Conservation (phyloP, 2,113 vertebrate species). For the Arenaria interpres region DNA sequence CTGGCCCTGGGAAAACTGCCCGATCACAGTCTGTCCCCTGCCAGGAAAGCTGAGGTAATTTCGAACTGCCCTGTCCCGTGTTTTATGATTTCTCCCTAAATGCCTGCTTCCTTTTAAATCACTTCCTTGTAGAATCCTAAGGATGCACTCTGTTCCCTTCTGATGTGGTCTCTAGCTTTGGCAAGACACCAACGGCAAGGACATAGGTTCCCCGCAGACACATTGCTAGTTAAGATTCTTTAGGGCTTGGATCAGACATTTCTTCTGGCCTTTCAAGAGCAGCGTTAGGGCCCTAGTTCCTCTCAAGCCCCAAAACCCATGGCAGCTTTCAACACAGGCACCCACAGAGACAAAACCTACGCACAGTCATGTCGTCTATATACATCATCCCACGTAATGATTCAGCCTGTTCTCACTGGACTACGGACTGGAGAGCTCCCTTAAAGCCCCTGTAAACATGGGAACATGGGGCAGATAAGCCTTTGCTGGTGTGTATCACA, state of each 20-base stretch:
- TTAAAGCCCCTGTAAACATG: background rate
- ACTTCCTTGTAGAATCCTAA: background rate
- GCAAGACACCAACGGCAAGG: background rate
- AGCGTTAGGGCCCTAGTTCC: background rate
- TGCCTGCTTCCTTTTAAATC: background rate
- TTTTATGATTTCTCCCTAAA: background rate
- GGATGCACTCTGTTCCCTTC: background rate
- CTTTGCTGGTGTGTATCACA: fast-evolving
- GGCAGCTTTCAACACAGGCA: background rate
- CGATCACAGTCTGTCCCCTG: no score
- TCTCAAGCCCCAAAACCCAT: background rate
- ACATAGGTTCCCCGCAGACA: fast-evolving
- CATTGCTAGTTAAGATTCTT: background rate
- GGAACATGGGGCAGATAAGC: background rate
- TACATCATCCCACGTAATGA: background rate
- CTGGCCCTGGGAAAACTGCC: background rate
- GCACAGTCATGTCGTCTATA: no score
- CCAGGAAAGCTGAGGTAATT: background rate
- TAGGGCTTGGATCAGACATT: background rate
- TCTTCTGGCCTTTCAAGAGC: background rate
- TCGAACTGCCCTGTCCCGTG: background rate
- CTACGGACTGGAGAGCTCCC: background rate
- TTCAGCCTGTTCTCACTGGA: background rate
- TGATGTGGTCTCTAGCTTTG: background rate
- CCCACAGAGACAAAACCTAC: background rate